Conservation (phyloP, 2,797 vertebrate genomes). For the Phoeniculus purpureus region DNA sequence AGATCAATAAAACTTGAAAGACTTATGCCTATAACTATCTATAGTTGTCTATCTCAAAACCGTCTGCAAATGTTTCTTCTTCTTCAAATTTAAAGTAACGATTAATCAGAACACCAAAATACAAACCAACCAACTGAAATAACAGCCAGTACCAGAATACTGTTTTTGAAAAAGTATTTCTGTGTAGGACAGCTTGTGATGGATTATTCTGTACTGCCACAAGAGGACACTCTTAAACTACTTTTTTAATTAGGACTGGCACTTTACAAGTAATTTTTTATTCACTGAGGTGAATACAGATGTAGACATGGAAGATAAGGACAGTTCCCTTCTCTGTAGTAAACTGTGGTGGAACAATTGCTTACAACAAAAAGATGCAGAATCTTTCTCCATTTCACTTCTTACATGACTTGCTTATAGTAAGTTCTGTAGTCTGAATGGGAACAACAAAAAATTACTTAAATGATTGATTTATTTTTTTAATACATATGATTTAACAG, state of each 20-base stretch:
- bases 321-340: neutral
- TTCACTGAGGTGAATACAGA: neutral
- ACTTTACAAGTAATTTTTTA: neutral
- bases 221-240: conserved; percentile 9
- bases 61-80: neutral
- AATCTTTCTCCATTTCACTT: neutral
- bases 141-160: neutral
- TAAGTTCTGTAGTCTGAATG: neutral
- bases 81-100: neutral
- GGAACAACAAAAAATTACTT: neutral
- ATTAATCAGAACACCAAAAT: neutral
- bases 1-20: neutral
- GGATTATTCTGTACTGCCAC: neutral
- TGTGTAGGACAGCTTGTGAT: neutral
- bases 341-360: neutral
- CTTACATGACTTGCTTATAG: neutral
- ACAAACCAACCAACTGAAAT: neutral
- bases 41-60: neutral
- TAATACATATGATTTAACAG: neutral
- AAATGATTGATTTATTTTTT: neutral
- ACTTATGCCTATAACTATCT: neutral
- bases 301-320: neutral
- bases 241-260: rapidly evolving
- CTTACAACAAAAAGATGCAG: neutral
- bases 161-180: neutral